phyloP scores from a whole-genome alignment of 2,113 vertebrate species.

The Tretioscincus oriximinensis region DNA sequence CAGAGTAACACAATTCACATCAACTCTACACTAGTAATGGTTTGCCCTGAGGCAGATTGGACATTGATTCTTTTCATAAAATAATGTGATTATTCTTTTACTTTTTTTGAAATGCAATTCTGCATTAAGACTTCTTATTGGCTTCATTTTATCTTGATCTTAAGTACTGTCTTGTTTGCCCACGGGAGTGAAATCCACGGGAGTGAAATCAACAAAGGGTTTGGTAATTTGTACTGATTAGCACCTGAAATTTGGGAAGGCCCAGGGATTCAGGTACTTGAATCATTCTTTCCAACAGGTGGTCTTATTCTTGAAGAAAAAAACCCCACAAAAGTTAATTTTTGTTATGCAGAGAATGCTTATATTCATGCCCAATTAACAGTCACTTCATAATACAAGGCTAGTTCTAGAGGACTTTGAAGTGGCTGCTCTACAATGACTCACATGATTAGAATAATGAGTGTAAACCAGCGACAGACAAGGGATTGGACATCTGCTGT shows the following conservation, averaged over 20 bases:
- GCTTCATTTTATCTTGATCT: neutral
- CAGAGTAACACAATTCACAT: no score
- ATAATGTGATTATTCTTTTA: neutral
- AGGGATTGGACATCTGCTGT: conserved; percentile 53
- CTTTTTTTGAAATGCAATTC: neutral
- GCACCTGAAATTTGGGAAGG: conserved; percentile 52
- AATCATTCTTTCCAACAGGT: conserved; percentile 52
- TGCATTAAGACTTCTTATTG: neutral
- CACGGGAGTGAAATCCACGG: conserved; percentile 44
- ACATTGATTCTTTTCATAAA: neutral
- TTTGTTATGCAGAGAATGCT: conserved; percentile 19
- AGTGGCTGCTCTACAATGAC: conserved; percentile 31
- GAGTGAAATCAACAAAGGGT: conserved; percentile 56
- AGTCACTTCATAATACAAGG: conserved; percentile 33
- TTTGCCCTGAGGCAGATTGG: no score
- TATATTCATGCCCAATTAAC: conserved; percentile 10
- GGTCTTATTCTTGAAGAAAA: conserved; percentile 48
- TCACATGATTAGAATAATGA: conserved; percentile 47
- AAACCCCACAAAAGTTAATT: conserved; percentile 39
- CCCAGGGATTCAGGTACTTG: conserved; percentile 33
- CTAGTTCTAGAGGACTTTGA: conserved; percentile 38
- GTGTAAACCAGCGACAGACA: neutral
- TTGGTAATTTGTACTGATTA: conserved; percentile 69
- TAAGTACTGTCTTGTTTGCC: conserved; percentile 39
- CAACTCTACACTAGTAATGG: no score